Percentiles rank a stretch among this genome's conserved stretches.
Conservation (phyloP, 2,113 vertebrate genomes). For the Hemiprocne comata region DNA sequence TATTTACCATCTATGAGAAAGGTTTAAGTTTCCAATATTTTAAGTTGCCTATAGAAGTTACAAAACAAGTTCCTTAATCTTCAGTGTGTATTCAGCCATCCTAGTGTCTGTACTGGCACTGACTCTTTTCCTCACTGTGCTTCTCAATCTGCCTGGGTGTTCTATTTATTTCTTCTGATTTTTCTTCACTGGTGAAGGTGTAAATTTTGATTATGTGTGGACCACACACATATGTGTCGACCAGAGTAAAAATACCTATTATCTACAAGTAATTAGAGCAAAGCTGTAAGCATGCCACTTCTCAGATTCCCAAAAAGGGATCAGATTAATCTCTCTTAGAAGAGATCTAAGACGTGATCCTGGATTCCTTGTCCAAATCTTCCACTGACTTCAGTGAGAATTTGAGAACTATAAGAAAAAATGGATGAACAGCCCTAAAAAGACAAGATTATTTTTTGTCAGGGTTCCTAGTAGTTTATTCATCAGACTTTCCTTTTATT, state of each 20-base stretch:
- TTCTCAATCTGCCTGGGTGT: neutral
- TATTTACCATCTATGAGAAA: neutral
- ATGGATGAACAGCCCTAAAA: neutral
- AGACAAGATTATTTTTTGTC: neutral
- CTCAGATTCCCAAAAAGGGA: neutral
- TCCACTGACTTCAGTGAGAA: neutral
- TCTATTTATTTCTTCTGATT: neutral
- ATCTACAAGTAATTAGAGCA: neutral
- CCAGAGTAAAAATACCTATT: neutral
- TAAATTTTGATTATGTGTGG: neutral
- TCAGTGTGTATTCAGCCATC: neutral
- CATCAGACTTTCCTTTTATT: neutral
- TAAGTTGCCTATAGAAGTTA: neutral
- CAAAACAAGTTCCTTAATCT: neutral
- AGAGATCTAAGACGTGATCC: neutral
- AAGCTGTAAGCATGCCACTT: fast-evolving
- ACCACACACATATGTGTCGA: neutral
- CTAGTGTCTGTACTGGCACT: neutral
- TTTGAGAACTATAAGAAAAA: neutral
- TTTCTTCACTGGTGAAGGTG: neutral
- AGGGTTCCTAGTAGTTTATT: neutral
- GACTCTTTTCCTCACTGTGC: neutral
- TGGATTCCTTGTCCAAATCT: neutral
- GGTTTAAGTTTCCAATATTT: neutral
- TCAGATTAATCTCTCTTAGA: neutral